Percentiles rank a stretch among this genome's conserved stretches.
phyloP scores from a whole-genome alignment of 2,113 vertebrate species.

The Bubo scandiacus region DNA sequence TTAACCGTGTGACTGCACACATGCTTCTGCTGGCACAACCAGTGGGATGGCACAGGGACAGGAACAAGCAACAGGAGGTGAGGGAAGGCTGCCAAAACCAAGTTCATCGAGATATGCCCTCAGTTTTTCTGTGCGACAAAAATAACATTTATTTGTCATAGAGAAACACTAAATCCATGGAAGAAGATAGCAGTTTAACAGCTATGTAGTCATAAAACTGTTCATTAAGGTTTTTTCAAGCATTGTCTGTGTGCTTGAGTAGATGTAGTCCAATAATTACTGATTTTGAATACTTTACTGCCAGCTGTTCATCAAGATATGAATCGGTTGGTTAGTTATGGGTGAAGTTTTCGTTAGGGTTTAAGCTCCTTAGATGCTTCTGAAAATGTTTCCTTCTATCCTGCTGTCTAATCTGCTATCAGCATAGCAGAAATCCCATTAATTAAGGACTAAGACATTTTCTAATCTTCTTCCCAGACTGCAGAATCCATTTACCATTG shows the following conservation, averaged over 20 bases:
- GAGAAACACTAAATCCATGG: background rate
- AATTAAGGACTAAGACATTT: background rate
- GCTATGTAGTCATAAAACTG: background rate
- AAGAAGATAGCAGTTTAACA: background rate
- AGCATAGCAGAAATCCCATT: constrained; percentile 3
- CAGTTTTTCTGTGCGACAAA: background rate
- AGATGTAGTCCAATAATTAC: background rate
- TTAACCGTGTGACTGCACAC: background rate
- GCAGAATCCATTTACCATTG: background rate
- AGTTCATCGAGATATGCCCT: background rate
- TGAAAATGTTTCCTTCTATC: constrained; percentile 10
- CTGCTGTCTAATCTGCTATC: constrained; percentile 31
- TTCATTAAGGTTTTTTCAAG: background rate
- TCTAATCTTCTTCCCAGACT: background rate
- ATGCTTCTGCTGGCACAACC: background rate
- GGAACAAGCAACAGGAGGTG: background rate
- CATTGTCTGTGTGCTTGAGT: background rate
- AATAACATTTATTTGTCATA: background rate
- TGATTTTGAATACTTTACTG: background rate
- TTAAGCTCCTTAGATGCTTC: constrained; percentile 4
- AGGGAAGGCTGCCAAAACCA: background rate
- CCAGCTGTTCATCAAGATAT: background rate
- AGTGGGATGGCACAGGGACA: background rate
- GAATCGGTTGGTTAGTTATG: background rate
- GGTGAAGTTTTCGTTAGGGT: constrained; percentile 20